Evolutionary conservation across 2,888 invertebrate species (phyloP).

Genomic region (Ornithoptera priamus): DNA sequence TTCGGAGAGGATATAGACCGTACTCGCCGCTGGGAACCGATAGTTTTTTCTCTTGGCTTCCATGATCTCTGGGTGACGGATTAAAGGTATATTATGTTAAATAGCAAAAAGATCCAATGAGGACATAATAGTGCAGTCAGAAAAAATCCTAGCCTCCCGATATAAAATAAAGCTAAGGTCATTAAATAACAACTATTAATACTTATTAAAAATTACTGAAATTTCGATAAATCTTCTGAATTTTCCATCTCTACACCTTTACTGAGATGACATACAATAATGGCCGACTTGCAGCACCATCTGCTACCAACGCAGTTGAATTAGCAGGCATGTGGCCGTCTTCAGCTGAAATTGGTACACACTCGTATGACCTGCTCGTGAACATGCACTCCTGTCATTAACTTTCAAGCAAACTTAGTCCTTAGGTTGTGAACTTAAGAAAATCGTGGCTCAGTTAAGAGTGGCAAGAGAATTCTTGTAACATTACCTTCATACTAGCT

Average conservation of each 20-base stretch:
- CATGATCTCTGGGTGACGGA: too few relatives aligned
- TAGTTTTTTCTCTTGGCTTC: too few relatives aligned
- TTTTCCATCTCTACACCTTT: constrained; percentile 48
- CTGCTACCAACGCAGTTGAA: constrained; percentile 63
- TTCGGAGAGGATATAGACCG: too few relatives aligned
- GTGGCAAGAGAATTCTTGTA: neutral
- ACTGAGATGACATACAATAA: constrained; percentile 74
- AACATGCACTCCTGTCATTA: constrained; percentile 31
- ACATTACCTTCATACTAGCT: constrained; percentile 23
- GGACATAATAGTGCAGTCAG: too few relatives aligned
- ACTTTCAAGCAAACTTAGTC: constrained; percentile 32
- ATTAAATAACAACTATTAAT: too few relatives aligned
- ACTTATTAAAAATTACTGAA: neutral
- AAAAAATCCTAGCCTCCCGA: too few relatives aligned
- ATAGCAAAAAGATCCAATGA: too few relatives aligned
- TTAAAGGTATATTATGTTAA: too few relatives aligned
- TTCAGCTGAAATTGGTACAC: constrained; percentile 49
- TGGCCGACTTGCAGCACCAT: constrained; percentile 63
- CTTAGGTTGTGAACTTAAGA: constrained; percentile 9
- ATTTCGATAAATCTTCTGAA: constrained; percentile 19
- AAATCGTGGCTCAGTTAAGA: neutral
- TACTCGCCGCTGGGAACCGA: too few relatives aligned
- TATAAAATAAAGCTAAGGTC: too few relatives aligned
- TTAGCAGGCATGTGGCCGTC: constrained; percentile 59
- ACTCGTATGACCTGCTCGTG: constrained; percentile 18